phyloP scores from a whole-genome alignment of 2,888 invertebrate genomes.

The Monochamus alternatus region DNA sequence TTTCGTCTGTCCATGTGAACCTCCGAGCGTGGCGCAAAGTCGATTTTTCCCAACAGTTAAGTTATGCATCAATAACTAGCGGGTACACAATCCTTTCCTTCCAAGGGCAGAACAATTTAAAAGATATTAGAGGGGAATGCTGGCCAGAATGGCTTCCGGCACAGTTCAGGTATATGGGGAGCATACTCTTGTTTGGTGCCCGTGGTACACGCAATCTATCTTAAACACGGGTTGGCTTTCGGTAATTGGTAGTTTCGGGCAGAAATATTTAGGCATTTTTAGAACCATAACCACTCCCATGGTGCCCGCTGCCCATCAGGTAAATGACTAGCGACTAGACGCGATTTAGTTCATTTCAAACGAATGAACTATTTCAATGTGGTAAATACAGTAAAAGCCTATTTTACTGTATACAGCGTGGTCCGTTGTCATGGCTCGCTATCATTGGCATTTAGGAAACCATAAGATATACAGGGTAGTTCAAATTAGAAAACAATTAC shows the following conservation, averaged over 20 bases:
- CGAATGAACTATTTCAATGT: no score
- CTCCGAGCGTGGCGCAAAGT: slow-evolving; percentile 47
- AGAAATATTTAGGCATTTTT: slow-evolving; percentile 53
- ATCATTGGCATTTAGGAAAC: no score
- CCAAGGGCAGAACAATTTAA: slow-evolving; percentile 62
- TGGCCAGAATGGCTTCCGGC: slow-evolving; percentile 59
- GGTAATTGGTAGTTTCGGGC: slow-evolving; percentile 56
- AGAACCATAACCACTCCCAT: slow-evolving; percentile 52
- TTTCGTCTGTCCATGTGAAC: slow-evolving; percentile 3
- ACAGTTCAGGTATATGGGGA: slow-evolving; percentile 55
- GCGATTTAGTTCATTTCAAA: neutral
- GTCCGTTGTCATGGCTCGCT: no score
- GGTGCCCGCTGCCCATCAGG: slow-evolving; percentile 38
- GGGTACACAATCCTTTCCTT: slow-evolving; percentile 53
- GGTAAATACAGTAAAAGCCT: no score
- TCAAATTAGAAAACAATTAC: no score
- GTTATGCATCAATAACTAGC: slow-evolving; percentile 55
- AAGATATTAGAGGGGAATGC: slow-evolving; percentile 61
- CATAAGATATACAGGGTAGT: no score
- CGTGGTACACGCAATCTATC: slow-evolving; percentile 55
- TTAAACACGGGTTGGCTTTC: slow-evolving; percentile 57
- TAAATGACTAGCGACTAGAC: slow-evolving; percentile 38
- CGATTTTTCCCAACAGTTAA: slow-evolving; percentile 49
- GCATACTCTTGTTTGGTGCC: slow-evolving; percentile 55
- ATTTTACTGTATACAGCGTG: no score